Percentiles rank a stretch among this genome's conserved stretches.
These are phyloP conservation scores for Monochamus saltuarius DNA, from an alignment of 1,140 invertebrate genomes.

Conservation along the genomic window DNA sequence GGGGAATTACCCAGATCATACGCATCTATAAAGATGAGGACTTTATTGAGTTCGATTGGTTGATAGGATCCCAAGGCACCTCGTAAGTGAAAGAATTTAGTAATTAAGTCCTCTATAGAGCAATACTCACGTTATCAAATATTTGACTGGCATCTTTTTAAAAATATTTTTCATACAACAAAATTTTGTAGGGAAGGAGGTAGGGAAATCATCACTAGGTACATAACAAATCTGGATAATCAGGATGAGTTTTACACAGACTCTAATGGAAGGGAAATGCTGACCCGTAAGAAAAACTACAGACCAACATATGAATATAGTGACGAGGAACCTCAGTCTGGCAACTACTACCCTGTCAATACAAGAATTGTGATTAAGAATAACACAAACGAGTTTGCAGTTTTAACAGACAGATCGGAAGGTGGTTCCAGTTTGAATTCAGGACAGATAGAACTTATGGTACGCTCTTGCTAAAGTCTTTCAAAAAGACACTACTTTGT, in stretches of 20 bases:
- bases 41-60: constrained; percentile 86
- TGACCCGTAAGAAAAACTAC: constrained; percentile 66
- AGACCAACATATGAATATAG: constrained; percentile 73
- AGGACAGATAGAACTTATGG: constrained; percentile 77
- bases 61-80: constrained; percentile 89
- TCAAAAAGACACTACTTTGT: too few relatives aligned
- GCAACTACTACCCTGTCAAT: constrained; percentile 92
- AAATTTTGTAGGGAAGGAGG: constrained; percentile 52
- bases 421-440: constrained; percentile 76
- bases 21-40: constrained; percentile 69
- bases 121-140: too few relatives aligned
- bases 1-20: constrained; percentile 81
- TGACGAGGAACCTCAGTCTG: constrained; percentile 71
- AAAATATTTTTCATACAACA: too few relatives aligned
- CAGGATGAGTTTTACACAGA: constrained; percentile 66
- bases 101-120: too few relatives aligned
- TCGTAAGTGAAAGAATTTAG: constrained; percentile 60
- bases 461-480: neutral
- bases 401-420: constrained; percentile 75
- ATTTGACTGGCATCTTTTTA: too few relatives aligned
- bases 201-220: constrained; percentile 61
- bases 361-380: constrained; percentile 62
- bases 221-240: constrained; percentile 53
- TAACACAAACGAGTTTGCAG: constrained; percentile 56
- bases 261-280: constrained; percentile 68